Conservation (phyloP, 2,113 vertebrate species). For the Larimichthys polyactis region DNA sequence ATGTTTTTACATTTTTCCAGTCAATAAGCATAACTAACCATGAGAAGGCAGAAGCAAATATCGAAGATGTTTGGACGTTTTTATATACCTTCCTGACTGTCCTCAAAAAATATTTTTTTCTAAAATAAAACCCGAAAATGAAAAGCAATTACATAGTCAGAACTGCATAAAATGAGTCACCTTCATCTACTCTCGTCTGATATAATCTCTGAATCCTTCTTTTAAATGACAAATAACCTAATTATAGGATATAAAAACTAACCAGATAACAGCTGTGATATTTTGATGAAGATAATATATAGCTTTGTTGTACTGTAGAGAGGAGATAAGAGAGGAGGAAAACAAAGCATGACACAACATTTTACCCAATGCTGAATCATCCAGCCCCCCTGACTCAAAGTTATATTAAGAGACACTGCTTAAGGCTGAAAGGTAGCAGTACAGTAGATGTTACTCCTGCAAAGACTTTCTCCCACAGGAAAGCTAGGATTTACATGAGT, state of each 20-base stretch:
- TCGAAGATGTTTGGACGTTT: neutral
- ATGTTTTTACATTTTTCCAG: neutral
- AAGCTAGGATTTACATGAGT: slow-evolving; percentile 55
- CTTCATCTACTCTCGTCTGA: neutral
- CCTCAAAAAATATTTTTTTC: neutral
- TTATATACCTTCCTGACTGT: neutral
- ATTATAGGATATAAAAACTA: neutral
- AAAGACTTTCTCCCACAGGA: slow-evolving; percentile 8
- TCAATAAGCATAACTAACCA: neutral
- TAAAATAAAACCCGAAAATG: neutral
- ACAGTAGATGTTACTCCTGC: slow-evolving; percentile 32
- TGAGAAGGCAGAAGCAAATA: neutral
- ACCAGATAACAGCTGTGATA: neutral
- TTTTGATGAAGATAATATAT: slow-evolving; percentile 9
- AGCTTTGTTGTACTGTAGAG: neutral
- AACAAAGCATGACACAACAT: neutral
- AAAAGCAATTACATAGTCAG: neutral
- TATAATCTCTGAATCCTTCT: neutral
- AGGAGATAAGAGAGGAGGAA: slow-evolving; percentile 16
- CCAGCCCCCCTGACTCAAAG: neutral
- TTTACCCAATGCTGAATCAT: slow-evolving; percentile 13
- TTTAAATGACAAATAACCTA: neutral
- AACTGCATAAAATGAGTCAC: neutral
- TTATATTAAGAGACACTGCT: slow-evolving; percentile 14
- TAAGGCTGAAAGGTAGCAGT: slow-evolving; percentile 15